phyloP scores from a whole-genome alignment of 2,797 vertebrate genomes.

The Periophthalmus magnuspinnatus region DNA sequence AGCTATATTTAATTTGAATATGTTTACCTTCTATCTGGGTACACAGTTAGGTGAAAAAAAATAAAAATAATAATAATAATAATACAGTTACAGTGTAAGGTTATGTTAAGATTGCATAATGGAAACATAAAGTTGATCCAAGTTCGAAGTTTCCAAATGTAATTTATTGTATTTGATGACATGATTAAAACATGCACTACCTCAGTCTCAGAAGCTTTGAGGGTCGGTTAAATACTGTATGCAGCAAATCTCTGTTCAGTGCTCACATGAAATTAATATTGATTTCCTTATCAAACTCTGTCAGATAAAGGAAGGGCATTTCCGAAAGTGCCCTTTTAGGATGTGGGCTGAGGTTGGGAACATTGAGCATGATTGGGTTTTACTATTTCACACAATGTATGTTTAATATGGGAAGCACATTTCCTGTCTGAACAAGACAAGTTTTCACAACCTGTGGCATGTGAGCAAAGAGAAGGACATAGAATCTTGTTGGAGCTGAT shows the following conservation, averaged over 20 bases:
- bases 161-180: background rate
- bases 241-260: conserved; percentile 20
- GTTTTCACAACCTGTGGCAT: too few species aligned
- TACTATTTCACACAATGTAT: too few species aligned
- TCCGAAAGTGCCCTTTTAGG: conserved; percentile 16
- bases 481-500: too few species aligned
- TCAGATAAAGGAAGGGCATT: conserved; percentile 27
- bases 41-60: too few species aligned
- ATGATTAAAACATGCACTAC: background rate
- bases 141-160: background rate
- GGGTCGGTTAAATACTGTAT: conserved; percentile 30
- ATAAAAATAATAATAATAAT: too few species aligned
- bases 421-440: too few species aligned
- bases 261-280: conserved; percentile 26
- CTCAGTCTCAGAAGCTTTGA: conserved; percentile 5
- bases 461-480: too few species aligned
- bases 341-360: background rate
- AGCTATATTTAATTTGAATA: too few species aligned
- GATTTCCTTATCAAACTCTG: conserved; percentile 26
- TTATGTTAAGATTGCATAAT: too few species aligned
- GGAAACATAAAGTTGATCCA: background rate
- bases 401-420: too few species aligned
- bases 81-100: too few species aligned
- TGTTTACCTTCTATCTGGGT: too few species aligned
- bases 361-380: background rate